These are phyloP conservation scores for Eupeodes latifasciatus DNA, from an alignment of 2,888 invertebrate species.

Conservation along the genomic window DNA sequence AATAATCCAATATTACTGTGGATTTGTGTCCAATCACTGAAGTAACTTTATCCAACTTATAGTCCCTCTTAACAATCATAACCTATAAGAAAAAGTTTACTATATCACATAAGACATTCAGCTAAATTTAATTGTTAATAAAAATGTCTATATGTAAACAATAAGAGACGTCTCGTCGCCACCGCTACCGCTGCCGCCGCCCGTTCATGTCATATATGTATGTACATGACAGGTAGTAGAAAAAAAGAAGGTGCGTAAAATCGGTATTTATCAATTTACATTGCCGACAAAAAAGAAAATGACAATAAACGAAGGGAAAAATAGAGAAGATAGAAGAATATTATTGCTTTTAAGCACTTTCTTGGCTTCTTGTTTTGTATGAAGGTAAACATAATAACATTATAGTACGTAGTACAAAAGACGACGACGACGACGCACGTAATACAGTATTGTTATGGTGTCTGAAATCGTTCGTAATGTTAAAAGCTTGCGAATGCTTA, in stretches of 20 bases:
- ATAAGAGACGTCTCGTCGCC: not conserved
- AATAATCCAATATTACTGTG: too few relatives aligned
- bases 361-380: slow-evolving; percentile 5
- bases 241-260: slow-evolving; percentile 1
- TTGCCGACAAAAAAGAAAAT: not conserved
- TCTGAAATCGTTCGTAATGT: too few relatives aligned
- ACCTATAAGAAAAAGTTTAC: not conserved
- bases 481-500: too few relatives aligned
- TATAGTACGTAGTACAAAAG: too few relatives aligned
- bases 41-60: not conserved
- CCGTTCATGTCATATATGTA: too few relatives aligned
- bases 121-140: not conserved
- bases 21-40: too few relatives aligned
- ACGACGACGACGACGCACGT: too few relatives aligned
- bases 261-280: not conserved
- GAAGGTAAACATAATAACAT: not conserved
- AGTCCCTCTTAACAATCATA: not conserved
- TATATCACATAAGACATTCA: not conserved
- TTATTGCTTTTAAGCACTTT: not conserved
- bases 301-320: not conserved
- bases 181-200: too few relatives aligned
- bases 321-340: not conserved
- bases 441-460: too few relatives aligned
- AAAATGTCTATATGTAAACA: not conserved
- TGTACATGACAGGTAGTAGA: not conserved